These are phyloP conservation scores for Melanostoma scalare DNA, from an alignment of 2,888 invertebrate species.

Conservation along the genomic window DNA sequence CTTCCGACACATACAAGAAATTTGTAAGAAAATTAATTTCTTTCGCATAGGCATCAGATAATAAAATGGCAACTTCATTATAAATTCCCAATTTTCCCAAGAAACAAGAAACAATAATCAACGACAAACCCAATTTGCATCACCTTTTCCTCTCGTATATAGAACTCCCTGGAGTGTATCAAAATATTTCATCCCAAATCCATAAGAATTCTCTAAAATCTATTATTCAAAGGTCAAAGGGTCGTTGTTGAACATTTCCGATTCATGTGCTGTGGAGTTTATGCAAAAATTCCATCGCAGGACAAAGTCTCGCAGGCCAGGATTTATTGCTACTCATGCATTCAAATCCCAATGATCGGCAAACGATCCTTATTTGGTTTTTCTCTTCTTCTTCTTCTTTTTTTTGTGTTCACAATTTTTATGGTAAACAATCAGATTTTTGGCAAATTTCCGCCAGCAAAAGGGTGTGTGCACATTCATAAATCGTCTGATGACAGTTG, in stretches of 20 bases:
- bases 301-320: constrained; percentile 25
- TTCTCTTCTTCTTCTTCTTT: constrained; percentile 1
- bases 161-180: constrained; percentile 59
- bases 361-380: constrained; percentile 21
- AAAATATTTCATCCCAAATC: constrained; percentile 48
- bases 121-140: constrained; percentile 54
- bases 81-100: constrained; percentile 1
- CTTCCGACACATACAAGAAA: too few relatives aligned
- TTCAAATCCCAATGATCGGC: constrained; percentile 51
- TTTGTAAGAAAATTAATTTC: constrained; percentile 19
- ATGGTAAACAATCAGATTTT: constrained; percentile 69
- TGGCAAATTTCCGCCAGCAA: constrained; percentile 62
- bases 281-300: constrained; percentile 66
- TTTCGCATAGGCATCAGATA: constrained; percentile 11
- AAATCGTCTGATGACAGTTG: constrained; percentile 68
- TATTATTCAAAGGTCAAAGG: constrained; percentile 56
- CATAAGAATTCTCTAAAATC: constrained; percentile 15
- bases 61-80: constrained; percentile 49
- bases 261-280: constrained; percentile 25
- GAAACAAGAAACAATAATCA: constrained; percentile 3
- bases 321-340: constrained; percentile 63
- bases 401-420: constrained; percentile 34
- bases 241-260: constrained; percentile 60
- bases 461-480: constrained; percentile 63
- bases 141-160: background rate